Base-by-base conservation (phyloP, 2,888 invertebrate genomes). In the Smittia aterrima region DNA sequence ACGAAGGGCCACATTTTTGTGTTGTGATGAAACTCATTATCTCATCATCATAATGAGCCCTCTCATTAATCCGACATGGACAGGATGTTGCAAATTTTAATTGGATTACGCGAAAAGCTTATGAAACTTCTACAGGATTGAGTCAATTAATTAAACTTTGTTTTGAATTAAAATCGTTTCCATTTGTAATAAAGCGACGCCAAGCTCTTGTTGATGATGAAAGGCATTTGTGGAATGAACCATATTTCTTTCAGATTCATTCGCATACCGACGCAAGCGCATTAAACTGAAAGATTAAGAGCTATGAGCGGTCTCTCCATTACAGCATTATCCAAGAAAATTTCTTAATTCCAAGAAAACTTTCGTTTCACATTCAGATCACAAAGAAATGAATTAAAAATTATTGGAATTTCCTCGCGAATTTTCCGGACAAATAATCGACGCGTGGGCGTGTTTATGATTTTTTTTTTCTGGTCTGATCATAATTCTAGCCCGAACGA, bases 21-120 rank as follows among this genome's bases (percentile, higher is more conserved):
- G 70, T 71, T 27, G 70, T 71, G 53, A 71, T 71, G 54, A 71
- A 71, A 71, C 70, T 71, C 70, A 71, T 71, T 71, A 68, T 68
- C 68, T 24, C 68, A 47, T 32, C 25, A 18, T 25, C n/a, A 24
- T 54, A 25, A 53, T 20, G 24, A 54, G 13, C 25, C 24, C 16
- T 18, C 7, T n/a, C 22, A 68, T 47, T 20, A 54, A 71, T 53
- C 27, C 1, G 54, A 1, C 27, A 27, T 54, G 70, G 70, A 53
- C 70, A 53, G 27, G 2, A 71, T 71, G 70, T 71, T 71, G 18
- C 25, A 53, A 70, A 70, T 41, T 68, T 67, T 71, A 71, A 71
- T 71, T 71, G 70, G 70, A 71, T 71, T 71, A 71, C 11, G 54
- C 22, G 22, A 58, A 66, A 20, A 16, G 53, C 13, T 18, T 18